Evolutionary conservation across 1,140 invertebrate species (phyloP).

Genomic region (Manduca sexta): DNA sequence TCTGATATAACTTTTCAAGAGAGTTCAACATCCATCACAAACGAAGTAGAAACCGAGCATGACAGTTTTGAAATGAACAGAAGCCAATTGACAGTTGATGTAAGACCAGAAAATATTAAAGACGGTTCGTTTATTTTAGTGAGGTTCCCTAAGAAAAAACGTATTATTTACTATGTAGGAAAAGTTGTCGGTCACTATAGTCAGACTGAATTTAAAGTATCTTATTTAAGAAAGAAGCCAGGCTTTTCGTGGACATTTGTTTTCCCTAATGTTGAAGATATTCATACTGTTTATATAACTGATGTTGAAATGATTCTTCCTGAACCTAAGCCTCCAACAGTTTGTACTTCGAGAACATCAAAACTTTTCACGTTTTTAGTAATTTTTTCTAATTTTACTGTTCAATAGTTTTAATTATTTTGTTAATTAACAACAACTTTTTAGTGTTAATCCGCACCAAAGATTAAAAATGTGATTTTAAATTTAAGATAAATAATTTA

Average conservation of each 20-base stretch:
- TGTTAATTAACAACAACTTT: too few relatives aligned
- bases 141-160: not conserved
- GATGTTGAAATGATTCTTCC: slow-evolving; percentile 2
- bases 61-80: too few relatives aligned
- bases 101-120: too few relatives aligned
- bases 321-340: slow-evolving; percentile 1
- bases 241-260: slow-evolving; percentile 3
- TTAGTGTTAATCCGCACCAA: too few relatives aligned
- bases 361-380: not conserved
- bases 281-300: slow-evolving; percentile 6
- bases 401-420: not conserved
- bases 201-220: slow-evolving; percentile 3
- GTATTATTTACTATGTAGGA: slow-evolving; percentile 5
- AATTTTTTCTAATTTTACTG: not conserved
- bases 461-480: too few relatives aligned
- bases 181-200: too few relatives aligned
- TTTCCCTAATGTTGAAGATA: slow-evolving; percentile 5
- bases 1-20: too few relatives aligned
- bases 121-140: too few relatives aligned
- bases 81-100: too few relatives aligned
- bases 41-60: too few relatives aligned
- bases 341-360: slow-evolving; percentile 4
- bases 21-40: too few relatives aligned
- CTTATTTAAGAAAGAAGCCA: slow-evolving; percentile 4
- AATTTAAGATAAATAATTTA: slow-evolving; percentile 2